Evolutionary conservation across 2,113 vertebrate species (phyloP).

Genomic region (Protobothrops flavoviridis): DNA sequence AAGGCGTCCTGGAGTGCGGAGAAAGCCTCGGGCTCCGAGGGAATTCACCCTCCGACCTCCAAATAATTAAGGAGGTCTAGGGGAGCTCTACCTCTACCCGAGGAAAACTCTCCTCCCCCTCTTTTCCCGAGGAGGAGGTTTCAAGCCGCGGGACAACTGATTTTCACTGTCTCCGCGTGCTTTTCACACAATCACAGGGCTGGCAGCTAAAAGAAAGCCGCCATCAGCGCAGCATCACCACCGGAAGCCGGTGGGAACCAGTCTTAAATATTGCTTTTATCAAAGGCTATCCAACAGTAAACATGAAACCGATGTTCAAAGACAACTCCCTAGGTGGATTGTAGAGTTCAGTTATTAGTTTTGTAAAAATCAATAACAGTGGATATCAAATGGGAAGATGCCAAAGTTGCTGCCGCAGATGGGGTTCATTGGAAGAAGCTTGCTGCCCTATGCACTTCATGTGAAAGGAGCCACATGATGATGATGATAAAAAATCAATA

Average conservation of each 20-base stretch:
- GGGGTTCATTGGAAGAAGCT: neutral
- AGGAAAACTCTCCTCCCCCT: no score
- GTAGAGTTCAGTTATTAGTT: neutral
- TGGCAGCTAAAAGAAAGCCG: no score
- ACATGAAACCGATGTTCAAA: neutral
- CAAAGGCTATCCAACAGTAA: neutral
- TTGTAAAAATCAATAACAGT: neutral
- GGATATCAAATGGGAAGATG: neutral
- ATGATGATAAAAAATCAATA: neutral
- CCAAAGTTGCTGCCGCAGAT: neutral
- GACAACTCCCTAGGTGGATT: neutral
- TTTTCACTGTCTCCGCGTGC: no score
- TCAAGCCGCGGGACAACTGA: no score
- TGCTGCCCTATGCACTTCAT: neutral
- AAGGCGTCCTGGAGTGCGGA: no score
- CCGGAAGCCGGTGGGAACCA: neutral
- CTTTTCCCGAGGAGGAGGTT: no score
- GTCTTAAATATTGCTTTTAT: neutral
- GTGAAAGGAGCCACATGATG: neutral
- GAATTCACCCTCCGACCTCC: no score
- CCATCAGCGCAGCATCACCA: no score
- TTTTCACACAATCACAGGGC: no score
- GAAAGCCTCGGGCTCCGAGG: no score
- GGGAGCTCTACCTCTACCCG: no score
- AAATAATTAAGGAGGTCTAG: no score